These are phyloP conservation scores for Zingel zingel DNA, from an alignment of 2,113 vertebrate species.

Conservation along the genomic window DNA sequence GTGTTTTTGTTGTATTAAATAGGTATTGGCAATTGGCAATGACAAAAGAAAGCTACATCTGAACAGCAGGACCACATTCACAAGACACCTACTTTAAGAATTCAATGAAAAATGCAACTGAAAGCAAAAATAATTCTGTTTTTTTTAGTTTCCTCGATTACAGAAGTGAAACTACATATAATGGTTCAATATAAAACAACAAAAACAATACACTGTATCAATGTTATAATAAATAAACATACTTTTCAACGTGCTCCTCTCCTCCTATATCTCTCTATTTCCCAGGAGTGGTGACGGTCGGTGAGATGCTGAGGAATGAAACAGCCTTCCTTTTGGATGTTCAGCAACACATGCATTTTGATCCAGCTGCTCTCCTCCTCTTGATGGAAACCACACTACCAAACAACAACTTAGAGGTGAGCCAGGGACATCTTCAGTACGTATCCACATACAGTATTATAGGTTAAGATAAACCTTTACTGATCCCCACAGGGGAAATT, in stretches of 20 bases:
- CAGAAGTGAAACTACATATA: neutral
- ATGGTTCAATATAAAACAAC: neutral
- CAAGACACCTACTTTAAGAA: neutral
- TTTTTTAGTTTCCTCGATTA: neutral
- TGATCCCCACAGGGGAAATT: too few species aligned
- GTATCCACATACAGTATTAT: neutral
- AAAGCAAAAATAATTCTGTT: neutral
- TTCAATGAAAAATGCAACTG: neutral
- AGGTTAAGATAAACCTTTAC: neutral
- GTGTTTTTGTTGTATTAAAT: neutral
- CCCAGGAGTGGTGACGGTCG: constrained; percentile 69
- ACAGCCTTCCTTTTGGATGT: constrained; percentile 76
- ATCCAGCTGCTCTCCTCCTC: constrained; percentile 48
- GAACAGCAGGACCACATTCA: neutral
- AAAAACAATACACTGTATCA: neutral
- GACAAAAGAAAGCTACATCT: neutral
- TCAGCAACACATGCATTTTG: constrained; percentile 61
- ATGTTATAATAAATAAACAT: neutral
- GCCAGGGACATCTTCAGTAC: neutral
- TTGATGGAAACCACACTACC: constrained; percentile 75
- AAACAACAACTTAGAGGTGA: constrained; percentile 76
- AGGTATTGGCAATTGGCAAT: neutral
- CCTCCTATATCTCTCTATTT: constrained; percentile 19
- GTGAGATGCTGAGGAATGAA: constrained; percentile 76
- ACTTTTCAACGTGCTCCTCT: neutral